Base-by-base conservation (phyloP, 2,888 invertebrate genomes). In the Pyrgus malvae region DNA sequence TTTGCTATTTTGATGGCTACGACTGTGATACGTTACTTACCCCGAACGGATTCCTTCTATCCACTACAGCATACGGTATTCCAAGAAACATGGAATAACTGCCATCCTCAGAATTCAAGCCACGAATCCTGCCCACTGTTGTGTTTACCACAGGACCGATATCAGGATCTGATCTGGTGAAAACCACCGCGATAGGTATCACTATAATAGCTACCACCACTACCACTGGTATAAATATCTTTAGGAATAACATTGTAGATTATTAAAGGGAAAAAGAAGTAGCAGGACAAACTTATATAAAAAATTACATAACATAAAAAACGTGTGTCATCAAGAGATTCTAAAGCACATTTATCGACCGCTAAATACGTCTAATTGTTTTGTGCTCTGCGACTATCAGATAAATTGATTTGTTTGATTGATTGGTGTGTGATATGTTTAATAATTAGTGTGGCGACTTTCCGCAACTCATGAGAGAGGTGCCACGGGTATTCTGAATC, bases 41-140 rank as follows among this genome's bases (percentile, higher is more conserved):
- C 56, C 80, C 80, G 50, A 82, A 83, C 19, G 80, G 80, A 62
- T 80, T 78, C 9, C 27, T 59, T 21, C 50, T 55, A 37, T 80
- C 61, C 0, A 83, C 72, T 11, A 60, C 67, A 8, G 74, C 83
- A 23, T 78, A 83, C 0, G 82, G 83, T 65, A 83, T 80, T 5
- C 81, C 83, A 65, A 82, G 64, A 40, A 78, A 83, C 77, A 79
- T 79, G 3, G 74, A 66, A 54, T 79, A 76, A 33, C 70, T 67
- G 0, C 80, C 80, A 63, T 80, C 77, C 0, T 69, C 35, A 1
- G 80, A 74, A 23, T 58, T 64, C 11, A 79, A 45, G 1, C 83
- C 83, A 27, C 76, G 65, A 25, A 83, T 73, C 14, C 70, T 56
- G 0, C 83, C 83, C 0, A 38, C 27, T 2, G 38, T 27, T 16